Evolutionary conservation across 1,140 invertebrate genomes (phyloP).

Genomic region (Adoxophyes honmai): DNA sequence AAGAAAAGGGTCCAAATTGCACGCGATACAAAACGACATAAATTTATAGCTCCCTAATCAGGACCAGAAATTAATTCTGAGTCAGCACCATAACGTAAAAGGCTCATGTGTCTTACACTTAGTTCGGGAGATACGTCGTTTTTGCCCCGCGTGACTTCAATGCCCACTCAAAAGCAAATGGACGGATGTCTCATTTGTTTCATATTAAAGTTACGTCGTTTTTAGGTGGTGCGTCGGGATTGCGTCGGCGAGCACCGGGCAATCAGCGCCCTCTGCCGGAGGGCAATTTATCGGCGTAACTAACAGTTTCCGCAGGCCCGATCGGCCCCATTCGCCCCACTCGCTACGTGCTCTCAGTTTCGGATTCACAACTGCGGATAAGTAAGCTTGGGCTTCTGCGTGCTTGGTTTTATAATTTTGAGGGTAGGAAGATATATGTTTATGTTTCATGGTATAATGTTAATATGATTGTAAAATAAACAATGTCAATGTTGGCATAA

Average conservation of each 20-base stretch:
- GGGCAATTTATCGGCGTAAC: conserved; percentile 9
- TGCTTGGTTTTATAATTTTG: too few relatives aligned
- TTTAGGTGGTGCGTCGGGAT: too few relatives aligned
- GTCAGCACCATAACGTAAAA: not conserved
- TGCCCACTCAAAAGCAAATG: too few relatives aligned
- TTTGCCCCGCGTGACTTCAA: too few relatives aligned
- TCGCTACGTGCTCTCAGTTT: conserved; percentile 1
- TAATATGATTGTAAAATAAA: too few relatives aligned
- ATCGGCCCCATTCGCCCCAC: conserved; percentile 1
- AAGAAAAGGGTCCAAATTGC: not conserved
- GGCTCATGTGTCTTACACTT: not conserved
- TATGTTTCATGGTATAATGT: too few relatives aligned
- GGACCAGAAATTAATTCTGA: not conserved
- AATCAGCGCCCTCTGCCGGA: conserved; percentile 12
- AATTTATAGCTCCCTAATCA: not conserved
- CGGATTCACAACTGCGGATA: not conserved
- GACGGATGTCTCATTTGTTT: too few relatives aligned
- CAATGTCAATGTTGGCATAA: too few relatives aligned
- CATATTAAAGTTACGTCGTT: too few relatives aligned
- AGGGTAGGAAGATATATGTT: too few relatives aligned
- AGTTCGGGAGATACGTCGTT: too few relatives aligned
- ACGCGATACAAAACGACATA: not conserved
- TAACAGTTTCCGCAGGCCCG: conserved; percentile 1
- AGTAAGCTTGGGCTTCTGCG: too few relatives aligned
- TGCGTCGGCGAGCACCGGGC: not conserved